Percentiles rank a stretch among this genome's conserved stretches.
phyloP scores from a whole-genome alignment of 1,140 invertebrate genomes.

The Tyrophagus putrescentiae region DNA sequence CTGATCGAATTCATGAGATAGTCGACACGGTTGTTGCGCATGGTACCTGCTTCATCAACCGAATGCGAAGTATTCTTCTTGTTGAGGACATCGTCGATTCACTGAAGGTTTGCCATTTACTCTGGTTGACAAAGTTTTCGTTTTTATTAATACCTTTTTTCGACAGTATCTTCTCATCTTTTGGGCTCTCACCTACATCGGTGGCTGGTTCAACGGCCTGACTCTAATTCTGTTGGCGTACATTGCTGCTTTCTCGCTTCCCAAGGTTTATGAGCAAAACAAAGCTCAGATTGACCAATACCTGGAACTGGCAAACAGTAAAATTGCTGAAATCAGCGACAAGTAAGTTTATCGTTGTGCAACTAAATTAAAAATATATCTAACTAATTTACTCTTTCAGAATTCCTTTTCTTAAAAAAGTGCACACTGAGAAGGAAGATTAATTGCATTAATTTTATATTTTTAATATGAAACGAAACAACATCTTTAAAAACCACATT shows the following conservation, averaged over 20 bases:
- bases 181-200: conserved; percentile 89
- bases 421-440: too few relatives aligned
- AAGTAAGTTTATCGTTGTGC: conserved; percentile 21
- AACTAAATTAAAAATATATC: too few relatives aligned
- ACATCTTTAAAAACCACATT: too few relatives aligned
- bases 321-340: conserved; percentile 33
- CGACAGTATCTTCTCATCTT: conserved; percentile 70
- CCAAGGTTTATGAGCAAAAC: conserved; percentile 95
- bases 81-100: conserved; percentile 93
- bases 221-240: conserved; percentile 84
- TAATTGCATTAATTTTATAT: too few relatives aligned
- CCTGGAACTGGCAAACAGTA: conserved; percentile 64
- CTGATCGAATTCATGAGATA: conserved; percentile 71
- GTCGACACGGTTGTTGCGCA: conserved; percentile 66
- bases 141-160: not conserved
- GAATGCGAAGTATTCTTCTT: conserved; percentile 79
- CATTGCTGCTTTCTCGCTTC: conserved; percentile 80
- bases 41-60: conserved; percentile 56
- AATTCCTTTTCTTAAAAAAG: too few relatives aligned
- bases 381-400: too few relatives aligned
- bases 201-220: conserved; percentile 95
- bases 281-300: conserved; percentile 90
- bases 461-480: too few relatives aligned
- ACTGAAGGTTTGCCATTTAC: conserved; percentile 34
- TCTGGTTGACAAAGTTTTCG: not conserved